Evolutionary conservation across 23 tunicate genomes (phyloP), one percentile per base, ranked within the genome.

Genomic region (Aplidium turbinatum): DNA sequence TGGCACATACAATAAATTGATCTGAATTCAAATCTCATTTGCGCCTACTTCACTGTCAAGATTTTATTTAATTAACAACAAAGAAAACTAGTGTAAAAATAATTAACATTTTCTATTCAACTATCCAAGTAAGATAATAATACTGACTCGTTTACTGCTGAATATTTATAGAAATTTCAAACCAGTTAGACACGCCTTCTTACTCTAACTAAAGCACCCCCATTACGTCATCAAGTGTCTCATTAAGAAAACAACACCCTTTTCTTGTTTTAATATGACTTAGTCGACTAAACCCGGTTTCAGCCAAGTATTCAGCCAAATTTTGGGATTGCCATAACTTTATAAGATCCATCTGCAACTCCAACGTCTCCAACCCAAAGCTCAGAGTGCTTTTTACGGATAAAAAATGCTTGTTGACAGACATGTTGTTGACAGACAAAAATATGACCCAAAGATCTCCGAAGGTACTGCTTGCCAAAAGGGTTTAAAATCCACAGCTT

Each of bases 171-270:
- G 48, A 27, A 63, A 75, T 75, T 63, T 75, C 80, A n/a, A 32
- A 35, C 23, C 69, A 75, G 57, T 39, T 30, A n/a, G 69, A 23
- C 74, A 68, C 32, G n/a, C 5, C 25, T 4, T 27, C 23, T 68
- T 36, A 52, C 33, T 73, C 82, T 33, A 38, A 40, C 77, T 58
- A 4, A n/a, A n/a, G n/a, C n/a, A 58, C 82, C 77, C 58, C 32
- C 82, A 77, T 63, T 65, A 77, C 58, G 82, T 66, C 82, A 65
- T 77, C 82, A 23, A 77, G 78, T 66, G 77, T 38, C 82, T n/a
- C 74, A 68, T 36, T 22, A 77, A 77, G 77, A 38, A 77, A 77
- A 45, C 82, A 77, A 77, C 82, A 68, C 58, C 38, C 68, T 38
- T 65, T 77, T 32, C 77, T 66, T 28, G 60, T 36, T 68, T 77